Evolutionary conservation across 2,113 vertebrate species (phyloP).

Genomic region (Vombatus ursinus): DNA sequence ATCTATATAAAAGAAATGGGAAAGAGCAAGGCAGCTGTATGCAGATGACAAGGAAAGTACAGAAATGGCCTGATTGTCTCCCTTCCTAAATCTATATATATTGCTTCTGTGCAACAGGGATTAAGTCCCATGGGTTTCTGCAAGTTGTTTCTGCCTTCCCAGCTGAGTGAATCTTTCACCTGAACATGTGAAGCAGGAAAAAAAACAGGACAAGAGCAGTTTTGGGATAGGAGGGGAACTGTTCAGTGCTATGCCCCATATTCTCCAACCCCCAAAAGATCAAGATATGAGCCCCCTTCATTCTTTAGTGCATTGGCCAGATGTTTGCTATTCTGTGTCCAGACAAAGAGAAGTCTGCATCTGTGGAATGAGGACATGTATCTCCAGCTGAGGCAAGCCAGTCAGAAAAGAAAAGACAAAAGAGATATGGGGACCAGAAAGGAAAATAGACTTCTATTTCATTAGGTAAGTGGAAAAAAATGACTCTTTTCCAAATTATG

Average conservation of each 20-base stretch:
- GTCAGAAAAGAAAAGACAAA: background rate
- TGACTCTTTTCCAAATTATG: background rate
- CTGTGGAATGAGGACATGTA: background rate
- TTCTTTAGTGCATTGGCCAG: background rate
- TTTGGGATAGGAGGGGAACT: background rate
- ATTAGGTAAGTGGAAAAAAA: background rate
- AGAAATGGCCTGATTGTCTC: background rate
- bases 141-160: background rate
- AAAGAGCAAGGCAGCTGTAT: background rate
- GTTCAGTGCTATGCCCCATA: background rate
- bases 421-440: background rate
- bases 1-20: background rate
- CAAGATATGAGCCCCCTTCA: background rate
- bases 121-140: slow-evolving; percentile 8
- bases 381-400: background rate
- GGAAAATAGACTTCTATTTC: background rate
- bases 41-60: background rate
- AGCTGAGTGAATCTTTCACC: background rate
- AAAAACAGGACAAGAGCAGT: background rate
- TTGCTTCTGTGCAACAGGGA: background rate
- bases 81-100: background rate
- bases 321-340: background rate
- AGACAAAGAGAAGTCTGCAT: background rate
- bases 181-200: background rate
- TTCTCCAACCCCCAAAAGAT: background rate